phyloP scores from a whole-genome alignment of 1,140 invertebrate species.

The Vanessa tameamea region DNA sequence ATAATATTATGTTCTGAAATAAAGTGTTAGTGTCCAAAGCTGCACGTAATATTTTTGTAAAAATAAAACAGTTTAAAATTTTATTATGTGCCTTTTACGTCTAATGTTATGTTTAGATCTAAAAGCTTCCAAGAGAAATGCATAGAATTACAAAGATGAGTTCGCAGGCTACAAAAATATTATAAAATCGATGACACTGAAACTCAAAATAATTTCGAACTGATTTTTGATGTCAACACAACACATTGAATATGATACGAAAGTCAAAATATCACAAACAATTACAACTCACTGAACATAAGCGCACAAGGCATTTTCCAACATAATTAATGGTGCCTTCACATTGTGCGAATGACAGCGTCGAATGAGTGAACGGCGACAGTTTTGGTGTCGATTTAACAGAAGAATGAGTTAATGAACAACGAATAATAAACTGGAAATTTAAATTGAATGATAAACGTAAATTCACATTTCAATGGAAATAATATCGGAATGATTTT shows the following conservation, averaged over 20 bases:
- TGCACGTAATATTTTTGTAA: no score
- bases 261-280: slow-evolving; percentile 22
- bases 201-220: neutral
- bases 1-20: no score
- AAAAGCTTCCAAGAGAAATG: no score
- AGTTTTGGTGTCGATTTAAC: slow-evolving; percentile 14
- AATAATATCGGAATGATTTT: no score
- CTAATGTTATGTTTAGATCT: neutral
- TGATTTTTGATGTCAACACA: neutral
- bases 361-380: slow-evolving; percentile 6
- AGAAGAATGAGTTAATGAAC: slow-evolving; percentile 9
- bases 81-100: neutral
- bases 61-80: no score
- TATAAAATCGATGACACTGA: neutral
- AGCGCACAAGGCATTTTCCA: neutral
- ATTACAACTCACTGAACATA: slow-evolving; percentile 1
- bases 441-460: neutral
- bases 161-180: neutral
- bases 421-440: neutral
- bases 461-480: neutral
- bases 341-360: neutral
- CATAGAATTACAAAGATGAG: no score
- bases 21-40: no score
- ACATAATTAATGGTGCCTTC: slow-evolving; percentile 11
- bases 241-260: neutral